Percentiles rank a stretch among this genome's conserved stretches.
Conservation (phyloP, 2,113 vertebrate genomes). For the Chauna torquata region DNA sequence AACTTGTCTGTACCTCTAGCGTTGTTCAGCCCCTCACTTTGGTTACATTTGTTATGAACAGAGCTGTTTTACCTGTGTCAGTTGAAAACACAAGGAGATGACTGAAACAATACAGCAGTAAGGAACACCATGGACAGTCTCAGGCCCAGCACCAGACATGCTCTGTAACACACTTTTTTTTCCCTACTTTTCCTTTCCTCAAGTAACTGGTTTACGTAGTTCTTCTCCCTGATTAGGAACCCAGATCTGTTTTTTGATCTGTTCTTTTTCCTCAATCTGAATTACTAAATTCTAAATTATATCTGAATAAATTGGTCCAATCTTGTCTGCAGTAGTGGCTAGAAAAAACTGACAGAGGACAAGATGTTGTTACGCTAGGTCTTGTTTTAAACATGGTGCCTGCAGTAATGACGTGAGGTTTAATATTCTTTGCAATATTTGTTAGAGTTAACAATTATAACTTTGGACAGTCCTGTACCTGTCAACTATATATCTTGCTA, state of each 20-base stretch:
- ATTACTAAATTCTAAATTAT: not conserved
- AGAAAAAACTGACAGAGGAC: not conserved
- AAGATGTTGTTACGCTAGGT: not conserved
- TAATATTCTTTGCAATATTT: not conserved
- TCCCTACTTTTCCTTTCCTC: not conserved
- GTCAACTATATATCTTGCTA: not conserved
- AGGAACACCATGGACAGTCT: rapidly evolving
- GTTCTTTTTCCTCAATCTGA: not conserved
- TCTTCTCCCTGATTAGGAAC: not conserved
- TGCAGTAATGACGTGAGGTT: not conserved
- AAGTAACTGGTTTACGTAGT: not conserved
- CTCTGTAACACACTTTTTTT: not conserved
- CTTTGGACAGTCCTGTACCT: not conserved
- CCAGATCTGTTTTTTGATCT: not conserved
- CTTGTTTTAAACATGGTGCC: not conserved
- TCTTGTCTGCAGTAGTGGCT: rapidly evolving
- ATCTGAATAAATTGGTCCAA: not conserved
- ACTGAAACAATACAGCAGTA: not conserved
- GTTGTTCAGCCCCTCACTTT: rapidly evolving
- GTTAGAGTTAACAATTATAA: not conserved
- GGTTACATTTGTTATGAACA: too few species aligned
- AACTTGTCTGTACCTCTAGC: not conserved
- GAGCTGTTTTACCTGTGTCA: not conserved
- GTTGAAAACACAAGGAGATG: not conserved
- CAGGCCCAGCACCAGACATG: not conserved